Evolutionary conservation across 2,888 invertebrate species (phyloP), one percentile per base, ranked within the genome.

Genomic region (Drosophila eohydei): DNA sequence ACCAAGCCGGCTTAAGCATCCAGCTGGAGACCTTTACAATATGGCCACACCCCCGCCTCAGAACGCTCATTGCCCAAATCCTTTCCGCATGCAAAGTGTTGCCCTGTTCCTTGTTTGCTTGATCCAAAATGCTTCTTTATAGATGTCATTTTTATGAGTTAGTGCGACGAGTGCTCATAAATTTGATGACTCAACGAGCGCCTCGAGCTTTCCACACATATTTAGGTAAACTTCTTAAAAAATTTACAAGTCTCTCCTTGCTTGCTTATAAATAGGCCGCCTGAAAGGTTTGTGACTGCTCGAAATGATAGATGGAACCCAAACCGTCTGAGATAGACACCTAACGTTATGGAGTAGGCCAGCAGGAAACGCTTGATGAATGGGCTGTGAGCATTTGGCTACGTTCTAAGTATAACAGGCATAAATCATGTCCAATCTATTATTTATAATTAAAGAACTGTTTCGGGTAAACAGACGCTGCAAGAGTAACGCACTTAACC

Each of bases 91-190:
- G 89, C 88, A 83, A 88, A 89, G 69, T 75, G 85, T 78, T 81
- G 85, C 70, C 79, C 84, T 56, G 56, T 21, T 21, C 21, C 21
- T 21, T 72, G 78, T 76, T 73, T 40, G 12, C 69, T 50, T 58
- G 52, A 67, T 21, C 57, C 21, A 71, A 84, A 70, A 71, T 70
- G 63, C 52, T 58, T 43, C 55, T 70, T 80, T 72, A 71, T 83
- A 67, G 72, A 66, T 50, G 67, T 60, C 65, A 65, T 88, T 88
- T 89, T 84, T 85, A 89, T 85, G 88, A 89, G 90, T 85, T 85
- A 81, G 89, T 87, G 83, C 83, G 80, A 80, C 74, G 81, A 84
- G 83, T 83, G 88, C 80, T 58, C 90, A 89, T 89, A 85, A 85
- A 85, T 88, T 89, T 88, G 83, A 89, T 85, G 80, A 72, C 74